Conservation (phyloP, 2,113 vertebrate genomes). For the Pelecanoides urinatrix region DNA sequence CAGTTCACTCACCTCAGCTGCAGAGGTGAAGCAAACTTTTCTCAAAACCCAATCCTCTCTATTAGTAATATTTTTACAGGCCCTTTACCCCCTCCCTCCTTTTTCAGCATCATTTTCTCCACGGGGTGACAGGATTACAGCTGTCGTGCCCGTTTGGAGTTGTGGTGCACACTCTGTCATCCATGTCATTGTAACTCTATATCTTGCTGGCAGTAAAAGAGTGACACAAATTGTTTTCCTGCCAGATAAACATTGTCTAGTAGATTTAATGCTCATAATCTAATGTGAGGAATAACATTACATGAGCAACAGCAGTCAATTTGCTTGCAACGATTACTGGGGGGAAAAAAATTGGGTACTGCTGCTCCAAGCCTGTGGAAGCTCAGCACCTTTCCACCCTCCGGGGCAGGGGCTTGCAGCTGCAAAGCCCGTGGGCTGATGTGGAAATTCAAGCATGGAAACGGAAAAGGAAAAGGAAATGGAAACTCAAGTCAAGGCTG, state of each 20-base stretch:
- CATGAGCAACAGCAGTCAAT: not conserved
- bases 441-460: not conserved
- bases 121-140: not conserved
- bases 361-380: not conserved
- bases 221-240: constrained; percentile 46
- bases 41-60: not conserved
- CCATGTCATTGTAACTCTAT: constrained; percentile 7
- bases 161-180: not conserved
- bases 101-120: not conserved
- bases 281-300: constrained; percentile 25
- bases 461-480: not conserved
- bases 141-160: not conserved
- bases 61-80: not conserved
- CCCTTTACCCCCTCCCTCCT: not conserved
- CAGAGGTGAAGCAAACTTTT: not conserved
- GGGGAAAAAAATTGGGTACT: not conserved
- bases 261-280: constrained; percentile 30
- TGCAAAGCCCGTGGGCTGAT: not conserved
- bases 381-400: not conserved
- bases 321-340: not conserved
- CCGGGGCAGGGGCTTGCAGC: not conserved
- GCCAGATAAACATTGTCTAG: constrained; percentile 27
- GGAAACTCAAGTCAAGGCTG: not conserved
- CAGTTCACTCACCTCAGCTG: not conserved
- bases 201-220: constrained; percentile 15